Evolutionary conservation across 2,113 vertebrate species (phyloP).

Genomic region (Oenanthe melanoleuca): DNA sequence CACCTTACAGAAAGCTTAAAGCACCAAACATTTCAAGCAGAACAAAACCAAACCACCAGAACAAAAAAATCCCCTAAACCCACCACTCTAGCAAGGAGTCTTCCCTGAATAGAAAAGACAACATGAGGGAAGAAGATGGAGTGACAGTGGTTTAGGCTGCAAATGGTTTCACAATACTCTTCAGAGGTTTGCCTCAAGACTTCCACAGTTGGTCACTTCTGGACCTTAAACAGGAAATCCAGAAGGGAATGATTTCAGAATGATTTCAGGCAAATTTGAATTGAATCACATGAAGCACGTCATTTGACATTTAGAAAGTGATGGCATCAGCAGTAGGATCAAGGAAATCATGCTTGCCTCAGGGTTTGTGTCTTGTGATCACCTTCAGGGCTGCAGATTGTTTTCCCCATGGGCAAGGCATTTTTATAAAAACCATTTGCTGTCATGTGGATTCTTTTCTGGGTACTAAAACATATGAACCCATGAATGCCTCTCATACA

Average conservation of each 20-base stretch:
- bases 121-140: neutral
- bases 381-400: neutral
- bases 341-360: neutral
- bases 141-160: neutral
- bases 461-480: neutral
- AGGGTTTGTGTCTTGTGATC: neutral
- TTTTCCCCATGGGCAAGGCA: neutral
- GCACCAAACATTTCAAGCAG: neutral
- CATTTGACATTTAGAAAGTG: neutral
- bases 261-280: neutral
- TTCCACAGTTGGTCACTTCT: neutral
- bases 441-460: neutral
- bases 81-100: neutral
- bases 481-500: neutral
- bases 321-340: neutral
- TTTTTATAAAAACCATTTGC: neutral
- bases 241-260: neutral
- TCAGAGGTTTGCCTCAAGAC: neutral
- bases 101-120: neutral
- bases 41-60: neutral
- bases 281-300: neutral
- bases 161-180: neutral
- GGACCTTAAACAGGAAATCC: neutral
- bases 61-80: neutral
- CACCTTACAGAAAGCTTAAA: neutral